These are phyloP conservation scores for Serinus canaria DNA, from an alignment of 2,113 vertebrate species.

Conservation along the genomic window DNA sequence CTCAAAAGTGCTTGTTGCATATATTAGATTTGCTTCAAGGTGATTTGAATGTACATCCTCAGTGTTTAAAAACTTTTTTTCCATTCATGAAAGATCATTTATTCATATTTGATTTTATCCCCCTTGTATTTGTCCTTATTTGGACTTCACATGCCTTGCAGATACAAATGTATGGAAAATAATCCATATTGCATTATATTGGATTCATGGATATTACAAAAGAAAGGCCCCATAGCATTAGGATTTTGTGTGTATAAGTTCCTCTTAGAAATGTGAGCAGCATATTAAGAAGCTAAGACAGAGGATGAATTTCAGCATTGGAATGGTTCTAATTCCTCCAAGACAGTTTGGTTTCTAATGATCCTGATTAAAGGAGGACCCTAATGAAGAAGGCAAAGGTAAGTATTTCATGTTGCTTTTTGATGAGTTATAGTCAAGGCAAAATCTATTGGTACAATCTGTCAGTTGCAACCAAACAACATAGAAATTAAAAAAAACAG, in stretches of 20 bases:
- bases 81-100: slow-evolving; percentile 15
- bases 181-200: slow-evolving; percentile 41
- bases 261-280: slow-evolving; percentile 11
- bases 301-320: slow-evolving; percentile 19
- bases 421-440: background rate
- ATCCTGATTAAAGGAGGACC: background rate
- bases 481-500: background rate
- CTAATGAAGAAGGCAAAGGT: background rate
- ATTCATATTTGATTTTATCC: slow-evolving; percentile 32
- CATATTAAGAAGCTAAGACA: slow-evolving; percentile 21
- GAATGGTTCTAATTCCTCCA: background rate
- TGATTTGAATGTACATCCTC: slow-evolving; percentile 45
- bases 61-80: slow-evolving; percentile 14
- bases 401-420: background rate
- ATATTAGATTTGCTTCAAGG: slow-evolving; percentile 48
- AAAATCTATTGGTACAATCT: background rate
- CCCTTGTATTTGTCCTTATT: background rate
- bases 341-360: background rate
- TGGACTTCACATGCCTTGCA: background rate
- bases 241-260: slow-evolving; percentile 21
- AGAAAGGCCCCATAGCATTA: slow-evolving; percentile 6
- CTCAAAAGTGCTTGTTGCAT: slow-evolving; percentile 18
- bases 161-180: slow-evolving; percentile 36
- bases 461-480: background rate
- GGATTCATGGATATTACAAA: slow-evolving; percentile 23